A percentile compares a stretch with the other conserved stretches of the same genome.
Conservation (phyloP, 1,140 invertebrate genomes). For the Caerostris extrusa region DNA sequence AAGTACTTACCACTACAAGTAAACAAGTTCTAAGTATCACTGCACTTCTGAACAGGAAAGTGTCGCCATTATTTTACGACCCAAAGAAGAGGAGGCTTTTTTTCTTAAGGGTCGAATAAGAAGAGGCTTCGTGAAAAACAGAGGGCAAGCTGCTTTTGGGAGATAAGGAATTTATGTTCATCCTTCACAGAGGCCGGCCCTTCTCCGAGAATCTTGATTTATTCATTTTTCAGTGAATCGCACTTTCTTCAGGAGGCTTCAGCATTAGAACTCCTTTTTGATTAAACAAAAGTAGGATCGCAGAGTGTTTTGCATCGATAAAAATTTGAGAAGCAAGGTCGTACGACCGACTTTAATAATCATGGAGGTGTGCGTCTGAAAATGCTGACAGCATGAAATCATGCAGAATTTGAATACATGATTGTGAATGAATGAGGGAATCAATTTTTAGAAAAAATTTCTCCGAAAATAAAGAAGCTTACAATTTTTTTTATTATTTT, state of each 20-base stretch:
- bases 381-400: too few species aligned
- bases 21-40: neutral
- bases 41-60: neutral
- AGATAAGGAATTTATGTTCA: slow-evolving; percentile 42
- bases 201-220: neutral
- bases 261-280: neutral
- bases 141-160: neutral
- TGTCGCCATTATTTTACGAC: slow-evolving; percentile 2
- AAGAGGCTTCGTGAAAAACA: neutral
- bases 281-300: neutral
- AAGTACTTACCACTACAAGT: neutral
- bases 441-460: too few species aligned
- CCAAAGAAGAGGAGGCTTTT: neutral
- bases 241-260: neutral
- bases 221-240: neutral
- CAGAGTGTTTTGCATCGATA: neutral
- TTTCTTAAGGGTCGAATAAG: neutral
- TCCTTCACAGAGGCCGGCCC: neutral
- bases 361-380: too few species aligned
- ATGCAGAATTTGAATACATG: too few species aligned
- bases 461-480: too few species aligned
- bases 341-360: too few species aligned
- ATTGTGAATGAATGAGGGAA: too few species aligned
- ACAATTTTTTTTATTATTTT: too few species aligned
- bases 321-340: neutral